Conservation (phyloP, 2,888 invertebrate genomes). For the Tolmerus cingulatus region DNA sequence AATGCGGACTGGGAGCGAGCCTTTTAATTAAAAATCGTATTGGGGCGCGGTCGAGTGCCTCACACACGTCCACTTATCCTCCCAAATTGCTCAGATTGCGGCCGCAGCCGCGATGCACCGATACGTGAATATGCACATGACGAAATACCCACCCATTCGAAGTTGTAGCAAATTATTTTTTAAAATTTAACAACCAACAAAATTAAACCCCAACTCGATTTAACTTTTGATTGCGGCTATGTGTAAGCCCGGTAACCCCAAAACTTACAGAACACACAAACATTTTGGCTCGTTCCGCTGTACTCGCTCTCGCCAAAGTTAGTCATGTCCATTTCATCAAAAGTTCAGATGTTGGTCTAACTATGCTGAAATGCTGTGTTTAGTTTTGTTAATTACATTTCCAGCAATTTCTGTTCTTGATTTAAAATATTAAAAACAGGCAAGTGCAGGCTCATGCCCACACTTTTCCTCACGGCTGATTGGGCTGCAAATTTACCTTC, state of each 20-base stretch:
- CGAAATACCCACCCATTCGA: slow-evolving; percentile 14
- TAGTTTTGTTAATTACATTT: slow-evolving; percentile 32
- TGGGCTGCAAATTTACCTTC: not conserved
- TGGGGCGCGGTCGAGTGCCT: not conserved
- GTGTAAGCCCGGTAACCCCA: not conserved
- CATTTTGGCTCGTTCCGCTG: not conserved
- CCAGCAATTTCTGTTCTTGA: slow-evolving; percentile 17
- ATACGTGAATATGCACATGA: not conserved
- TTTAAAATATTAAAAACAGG: slow-evolving; percentile 26
- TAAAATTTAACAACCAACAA: slow-evolving; percentile 30
- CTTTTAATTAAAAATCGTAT: slow-evolving; percentile 15
- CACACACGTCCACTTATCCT: not conserved
- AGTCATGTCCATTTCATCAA: slow-evolving; percentile 30
- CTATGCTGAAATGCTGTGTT: slow-evolving; percentile 13
- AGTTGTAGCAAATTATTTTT: slow-evolving; percentile 39
- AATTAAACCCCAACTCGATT: slow-evolving; percentile 40
- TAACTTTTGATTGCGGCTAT: slow-evolving; percentile 35
- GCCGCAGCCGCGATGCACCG: not conserved
- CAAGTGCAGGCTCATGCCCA: not conserved
- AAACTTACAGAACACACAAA: not conserved
- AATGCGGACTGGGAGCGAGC: not conserved
- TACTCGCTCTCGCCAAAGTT: not conserved
- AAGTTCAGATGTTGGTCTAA: slow-evolving; percentile 13
- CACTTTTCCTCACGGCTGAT: not conserved
- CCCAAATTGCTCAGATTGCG: not conserved